Base-by-base conservation (phyloP, 2,888 invertebrate genomes). In the Drosophila nr. fundita region DNA sequence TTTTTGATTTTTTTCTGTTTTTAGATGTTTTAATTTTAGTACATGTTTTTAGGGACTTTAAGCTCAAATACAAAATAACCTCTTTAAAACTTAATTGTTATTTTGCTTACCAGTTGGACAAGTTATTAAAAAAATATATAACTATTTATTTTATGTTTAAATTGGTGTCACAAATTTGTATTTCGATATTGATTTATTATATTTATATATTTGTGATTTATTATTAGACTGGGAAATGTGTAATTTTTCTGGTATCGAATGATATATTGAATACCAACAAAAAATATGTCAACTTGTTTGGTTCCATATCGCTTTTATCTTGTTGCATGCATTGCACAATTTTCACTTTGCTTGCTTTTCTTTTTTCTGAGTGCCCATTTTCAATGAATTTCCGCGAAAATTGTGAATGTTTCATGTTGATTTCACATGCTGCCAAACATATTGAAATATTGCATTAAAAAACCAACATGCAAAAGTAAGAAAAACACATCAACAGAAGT, bases 361-460 rank as follows among this genome's bases (percentile, higher is more conserved):
- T 34, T 21, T 52, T 54, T 34, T 64, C 49, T 2, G 24, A 24
- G 15, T 45, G 45, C 7, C 21, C 6, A 7, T 67, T 58, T 69
- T 62, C 27, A 72, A 68, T 53, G 65, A 71, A 72, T 65, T 72
- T 63, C 21, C 62, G 63, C 58, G 57, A 75, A 60, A 45, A 55
- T 53, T 49, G 64, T 68, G 21, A 76, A 80, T 78, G 65, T 76
- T 76, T 68, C 65, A 68, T 76, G 68, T 63, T 63, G 66, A 53
- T 70, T 76, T 70, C 48, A 57, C 32, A 57, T 68, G 71, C 57
- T 29, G 34, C 30, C 50, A 64, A 73, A 66, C 76, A 79, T 73
- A 69, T 79, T 45, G 67, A 52, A 69, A 74, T 79, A 72, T 68
- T 80, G 83, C 72, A 80, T 88, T 73, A 73, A 80, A 55, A 42